Percentiles rank a stretch among this genome's conserved stretches.
Conservation (phyloP, 2,797 vertebrate species). For the Hydrocynus forskahlii region DNA sequence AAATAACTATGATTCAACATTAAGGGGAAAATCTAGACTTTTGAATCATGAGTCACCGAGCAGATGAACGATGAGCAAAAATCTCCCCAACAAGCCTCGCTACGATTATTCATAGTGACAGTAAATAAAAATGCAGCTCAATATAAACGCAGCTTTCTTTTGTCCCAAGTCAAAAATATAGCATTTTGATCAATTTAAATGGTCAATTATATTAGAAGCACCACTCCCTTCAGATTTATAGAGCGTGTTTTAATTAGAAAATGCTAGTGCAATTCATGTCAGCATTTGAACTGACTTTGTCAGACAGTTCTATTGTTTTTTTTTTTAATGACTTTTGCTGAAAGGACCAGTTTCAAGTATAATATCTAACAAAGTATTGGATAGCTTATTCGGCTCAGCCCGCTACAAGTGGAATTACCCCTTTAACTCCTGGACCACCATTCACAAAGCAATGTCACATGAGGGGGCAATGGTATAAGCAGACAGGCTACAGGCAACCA, state of each 20-base stretch:
- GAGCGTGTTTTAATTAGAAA: not conserved
- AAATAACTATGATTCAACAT: conserved; percentile 47
- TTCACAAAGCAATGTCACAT: conserved; percentile 37
- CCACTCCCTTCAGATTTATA: not conserved
- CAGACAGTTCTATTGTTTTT: no score
- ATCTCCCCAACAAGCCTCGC: conserved; percentile 3
- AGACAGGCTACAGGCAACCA: conserved; percentile 30
- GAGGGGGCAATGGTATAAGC: not conserved
- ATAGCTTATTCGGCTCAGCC: not conserved
- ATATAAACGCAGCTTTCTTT: no score
- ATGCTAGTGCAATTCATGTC: no score
- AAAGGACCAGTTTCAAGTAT: not conserved
- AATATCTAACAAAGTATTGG: not conserved
- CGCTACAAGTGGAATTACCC: conserved; percentile 21
- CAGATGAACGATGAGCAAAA: conserved; percentile 27
- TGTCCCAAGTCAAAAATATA: not conserved
- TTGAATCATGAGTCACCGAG: conserved; percentile 41
- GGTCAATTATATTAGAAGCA: not conserved
- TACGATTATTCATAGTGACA: conserved; percentile 14
- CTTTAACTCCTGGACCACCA: conserved; percentile 30
- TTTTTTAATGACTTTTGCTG: not conserved
- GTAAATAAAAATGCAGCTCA: not conserved
- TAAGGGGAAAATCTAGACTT: conserved; percentile 23
- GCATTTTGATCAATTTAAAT: not conserved
- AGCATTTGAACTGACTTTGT: no score